phyloP scores from a whole-genome alignment of 2,797 vertebrate species.

The Trematomus bernacchii region DNA sequence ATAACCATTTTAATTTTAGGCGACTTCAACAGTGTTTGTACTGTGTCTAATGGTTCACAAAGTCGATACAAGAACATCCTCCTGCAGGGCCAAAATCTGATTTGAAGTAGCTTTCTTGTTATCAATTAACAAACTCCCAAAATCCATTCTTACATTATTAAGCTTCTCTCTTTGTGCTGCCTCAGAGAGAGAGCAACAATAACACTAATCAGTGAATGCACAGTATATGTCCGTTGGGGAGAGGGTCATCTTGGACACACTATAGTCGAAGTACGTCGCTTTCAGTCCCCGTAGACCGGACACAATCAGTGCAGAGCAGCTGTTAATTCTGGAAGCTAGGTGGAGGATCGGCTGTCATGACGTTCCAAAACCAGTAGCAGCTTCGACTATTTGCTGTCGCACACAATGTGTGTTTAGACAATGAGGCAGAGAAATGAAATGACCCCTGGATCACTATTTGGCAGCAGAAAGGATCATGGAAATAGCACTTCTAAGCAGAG shows the following conservation, averaged over 20 bases:
- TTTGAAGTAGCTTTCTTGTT: constrained; percentile 28
- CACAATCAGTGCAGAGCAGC: constrained; percentile 81
- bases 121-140: constrained; percentile 45
- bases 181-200: constrained; percentile 12
- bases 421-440: constrained; percentile 51
- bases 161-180: constrained; percentile 22
- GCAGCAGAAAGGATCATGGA: constrained; percentile 34
- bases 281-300: constrained; percentile 68
- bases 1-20: constrained; percentile 18
- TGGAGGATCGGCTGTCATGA: constrained; percentile 67
- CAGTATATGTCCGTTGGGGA: constrained; percentile 50
- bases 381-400: constrained; percentile 64
- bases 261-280: constrained; percentile 72
- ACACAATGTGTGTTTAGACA: constrained; percentile 68
- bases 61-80: constrained; percentile 31
- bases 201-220: constrained; percentile 37
- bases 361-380: constrained; percentile 73
- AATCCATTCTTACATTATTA: constrained; percentile 43
- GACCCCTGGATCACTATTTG: constrained; percentile 60
- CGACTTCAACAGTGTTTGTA: neutral
- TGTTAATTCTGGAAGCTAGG: constrained; percentile 80
- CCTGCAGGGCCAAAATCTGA: constrained; percentile 40
- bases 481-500: constrained; percentile 38
- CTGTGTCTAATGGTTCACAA: constrained; percentile 42
- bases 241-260: constrained; percentile 72